phyloP scores from a whole-genome alignment of 2,113 vertebrate genomes.

The Ahaetulla prasina region DNA sequence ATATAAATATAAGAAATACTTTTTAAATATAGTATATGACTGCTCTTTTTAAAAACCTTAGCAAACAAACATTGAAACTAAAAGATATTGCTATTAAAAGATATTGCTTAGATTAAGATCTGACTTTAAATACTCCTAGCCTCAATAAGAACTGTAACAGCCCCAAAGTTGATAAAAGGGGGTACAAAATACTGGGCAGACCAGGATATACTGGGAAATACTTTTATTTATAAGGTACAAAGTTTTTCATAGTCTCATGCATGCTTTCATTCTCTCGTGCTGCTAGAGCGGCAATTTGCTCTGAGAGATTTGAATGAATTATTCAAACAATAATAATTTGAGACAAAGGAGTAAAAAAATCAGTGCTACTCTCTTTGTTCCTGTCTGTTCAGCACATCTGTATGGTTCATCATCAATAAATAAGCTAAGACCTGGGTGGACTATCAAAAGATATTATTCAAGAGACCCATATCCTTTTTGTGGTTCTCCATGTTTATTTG shows the following conservation, averaged over 20 bases:
- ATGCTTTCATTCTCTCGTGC: neutral
- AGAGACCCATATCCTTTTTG: neutral
- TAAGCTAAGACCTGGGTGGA: neutral
- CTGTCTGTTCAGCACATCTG: neutral
- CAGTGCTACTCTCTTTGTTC: neutral
- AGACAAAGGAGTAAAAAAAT: neutral
- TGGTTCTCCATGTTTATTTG: neutral
- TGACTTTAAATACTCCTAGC: neutral
- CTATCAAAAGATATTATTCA: neutral
- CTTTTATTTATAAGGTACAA: neutral
- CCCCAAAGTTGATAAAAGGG: neutral
- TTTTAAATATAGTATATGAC: neutral
- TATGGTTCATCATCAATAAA: neutral
- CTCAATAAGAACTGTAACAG: neutral
- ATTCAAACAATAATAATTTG: neutral
- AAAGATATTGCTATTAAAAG: neutral
- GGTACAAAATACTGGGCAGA: neutral
- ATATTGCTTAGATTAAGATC: neutral
- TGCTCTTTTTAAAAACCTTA: neutral
- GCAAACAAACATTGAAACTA: neutral
- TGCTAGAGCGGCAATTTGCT: neutral
- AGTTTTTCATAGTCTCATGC: neutral
- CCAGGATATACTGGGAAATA: neutral
- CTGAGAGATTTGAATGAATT: neutral
- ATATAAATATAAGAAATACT: neutral